A percentile compares a stretch with the other conserved stretches of the same genome.
Evolutionary conservation across 2,113 vertebrate genomes (phyloP).

Genomic region (Erinaceus europaeus): DNA sequence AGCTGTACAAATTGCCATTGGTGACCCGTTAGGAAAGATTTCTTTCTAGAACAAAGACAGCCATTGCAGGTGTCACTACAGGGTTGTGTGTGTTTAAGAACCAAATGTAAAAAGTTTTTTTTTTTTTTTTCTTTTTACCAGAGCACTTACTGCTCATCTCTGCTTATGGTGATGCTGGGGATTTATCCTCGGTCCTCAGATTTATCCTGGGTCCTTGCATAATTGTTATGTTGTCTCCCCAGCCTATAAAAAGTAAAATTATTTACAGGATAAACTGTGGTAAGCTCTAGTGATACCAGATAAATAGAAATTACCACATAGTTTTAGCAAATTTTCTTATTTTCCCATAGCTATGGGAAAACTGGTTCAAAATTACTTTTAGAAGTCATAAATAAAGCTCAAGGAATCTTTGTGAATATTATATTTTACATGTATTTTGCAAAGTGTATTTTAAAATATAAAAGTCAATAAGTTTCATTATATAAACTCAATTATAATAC

Average conservation of each 20-base stretch:
- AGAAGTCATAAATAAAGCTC: background rate
- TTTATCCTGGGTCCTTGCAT: no score
- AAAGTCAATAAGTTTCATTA: background rate
- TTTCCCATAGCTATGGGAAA: background rate
- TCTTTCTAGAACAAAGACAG: conserved; percentile 1
- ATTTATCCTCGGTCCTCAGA: no score
- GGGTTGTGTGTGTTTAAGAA: background rate
- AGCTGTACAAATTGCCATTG: background rate
- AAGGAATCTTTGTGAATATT: background rate
- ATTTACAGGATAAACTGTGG: background rate
- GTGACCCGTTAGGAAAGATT: background rate
- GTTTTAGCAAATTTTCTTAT: background rate
- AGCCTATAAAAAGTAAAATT: conserved; percentile 16
- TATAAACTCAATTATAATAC: background rate
- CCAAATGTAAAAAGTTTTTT: background rate
- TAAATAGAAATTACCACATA: background rate
- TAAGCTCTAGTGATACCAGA: background rate
- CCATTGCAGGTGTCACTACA: background rate
- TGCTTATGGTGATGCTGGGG: no score
- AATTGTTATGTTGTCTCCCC: no score
- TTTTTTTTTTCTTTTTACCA: no score
- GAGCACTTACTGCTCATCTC: no score
- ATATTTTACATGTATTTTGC: background rate
- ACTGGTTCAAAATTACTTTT: background rate
- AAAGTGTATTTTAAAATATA: background rate